These are phyloP conservation scores for Pseudomyrmex sp. DNA, from an alignment of 1,140 invertebrate genomes.

Conservation along the genomic window DNA sequence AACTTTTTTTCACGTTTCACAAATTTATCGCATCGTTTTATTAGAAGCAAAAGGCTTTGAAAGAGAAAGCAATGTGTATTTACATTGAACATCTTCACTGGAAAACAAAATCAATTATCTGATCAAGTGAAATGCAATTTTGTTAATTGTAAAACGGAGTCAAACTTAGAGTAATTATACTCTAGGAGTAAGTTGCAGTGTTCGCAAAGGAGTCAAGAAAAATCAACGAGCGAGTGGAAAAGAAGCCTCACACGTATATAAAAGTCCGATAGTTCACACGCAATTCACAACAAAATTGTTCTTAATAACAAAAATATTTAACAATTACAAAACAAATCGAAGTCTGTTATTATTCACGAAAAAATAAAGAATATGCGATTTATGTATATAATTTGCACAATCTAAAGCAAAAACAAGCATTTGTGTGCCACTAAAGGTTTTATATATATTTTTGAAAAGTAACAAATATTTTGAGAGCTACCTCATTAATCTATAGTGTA, in stretches of 20 bases:
- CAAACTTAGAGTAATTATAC: constrained; percentile 7
- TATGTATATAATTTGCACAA: no score
- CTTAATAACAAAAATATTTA: no score
- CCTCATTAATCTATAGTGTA: constrained; percentile 65
- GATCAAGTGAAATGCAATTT: neutral
- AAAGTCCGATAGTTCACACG: neutral
- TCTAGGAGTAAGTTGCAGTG: neutral
- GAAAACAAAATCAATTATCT: constrained; percentile 4
- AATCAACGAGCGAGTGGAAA: no score
- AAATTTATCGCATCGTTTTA: neutral
- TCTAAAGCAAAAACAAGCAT: constrained; percentile 37
- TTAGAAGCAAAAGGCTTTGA: neutral
- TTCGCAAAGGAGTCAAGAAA: no score
- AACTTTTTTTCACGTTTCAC: neutral
- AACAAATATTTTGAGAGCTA: constrained; percentile 18
- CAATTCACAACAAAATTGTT: neutral
- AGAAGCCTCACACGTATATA: no score
- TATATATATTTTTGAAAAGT: constrained; percentile 26
- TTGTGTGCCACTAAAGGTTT: constrained; percentile 25
- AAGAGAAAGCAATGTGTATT: constrained; percentile 1
- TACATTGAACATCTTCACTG: constrained; percentile 13
- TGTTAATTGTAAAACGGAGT: neutral
- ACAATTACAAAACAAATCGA: no score
- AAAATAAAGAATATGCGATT: no score
- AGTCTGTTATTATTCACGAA: no score